These are phyloP conservation scores for Lordiphosa mommai DNA, from an alignment of 1,140 invertebrate species.

Conservation along the genomic window DNA sequence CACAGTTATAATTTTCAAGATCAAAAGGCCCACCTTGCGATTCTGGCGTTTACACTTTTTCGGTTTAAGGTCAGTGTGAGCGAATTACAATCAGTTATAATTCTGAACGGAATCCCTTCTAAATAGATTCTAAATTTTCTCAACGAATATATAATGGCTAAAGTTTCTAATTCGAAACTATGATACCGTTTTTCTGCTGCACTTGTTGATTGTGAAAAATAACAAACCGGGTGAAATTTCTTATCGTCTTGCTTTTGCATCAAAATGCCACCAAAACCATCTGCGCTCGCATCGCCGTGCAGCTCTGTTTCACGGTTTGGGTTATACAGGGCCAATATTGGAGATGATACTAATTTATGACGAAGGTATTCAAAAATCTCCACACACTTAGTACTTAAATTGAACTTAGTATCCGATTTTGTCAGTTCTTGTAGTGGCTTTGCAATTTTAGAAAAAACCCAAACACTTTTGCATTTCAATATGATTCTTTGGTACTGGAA, in stretches of 20 bases:
- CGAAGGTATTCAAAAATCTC: too few relatives aligned
- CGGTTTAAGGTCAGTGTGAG: not conserved
- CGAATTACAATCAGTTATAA: constrained; percentile 5
- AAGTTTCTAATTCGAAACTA: constrained; percentile 2
- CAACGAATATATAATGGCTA: constrained; percentile 1
- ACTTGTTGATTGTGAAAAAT: constrained; percentile 3
- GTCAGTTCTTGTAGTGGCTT: too few relatives aligned
- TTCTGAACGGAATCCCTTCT: not conserved
- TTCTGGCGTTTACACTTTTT: not conserved
- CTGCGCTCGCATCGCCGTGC: not conserved
- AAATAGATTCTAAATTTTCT: constrained; percentile 2
- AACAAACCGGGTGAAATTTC: not conserved
- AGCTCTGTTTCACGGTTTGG: not conserved
- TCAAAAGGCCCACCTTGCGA: constrained; percentile 1
- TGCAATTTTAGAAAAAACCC: too few relatives aligned
- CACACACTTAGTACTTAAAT: too few relatives aligned
- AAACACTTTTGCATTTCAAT: too few relatives aligned
- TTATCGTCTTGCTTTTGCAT: not conserved
- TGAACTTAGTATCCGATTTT: too few relatives aligned
- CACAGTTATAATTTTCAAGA: not conserved
- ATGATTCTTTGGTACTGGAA: too few relatives aligned
- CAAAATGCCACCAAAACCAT: not conserved
- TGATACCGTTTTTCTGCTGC: not conserved
- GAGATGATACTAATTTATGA: too few relatives aligned
- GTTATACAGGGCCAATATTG: too few relatives aligned